These are phyloP conservation scores for Ochlodes sylvanus DNA, from an alignment of 2,888 invertebrate species.

Conservation along the genomic window DNA sequence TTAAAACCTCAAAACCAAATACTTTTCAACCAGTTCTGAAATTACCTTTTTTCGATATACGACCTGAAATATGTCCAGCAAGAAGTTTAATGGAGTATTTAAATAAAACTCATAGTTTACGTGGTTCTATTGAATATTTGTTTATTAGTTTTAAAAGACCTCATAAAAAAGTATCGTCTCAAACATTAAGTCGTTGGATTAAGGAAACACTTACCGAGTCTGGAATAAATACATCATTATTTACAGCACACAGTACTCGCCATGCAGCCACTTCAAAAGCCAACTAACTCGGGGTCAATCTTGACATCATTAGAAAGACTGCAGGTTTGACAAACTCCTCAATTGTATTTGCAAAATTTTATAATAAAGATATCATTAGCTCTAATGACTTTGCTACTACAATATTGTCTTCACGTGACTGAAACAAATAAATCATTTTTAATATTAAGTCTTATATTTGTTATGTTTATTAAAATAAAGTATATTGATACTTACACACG, in stretches of 20 bases:
- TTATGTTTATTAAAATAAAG: too few species aligned
- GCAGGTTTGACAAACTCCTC: slow-evolving; percentile 8
- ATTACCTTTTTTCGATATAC: slow-evolving; percentile 34
- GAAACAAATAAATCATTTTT: neutral
- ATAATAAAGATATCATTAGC: slow-evolving; percentile 19
- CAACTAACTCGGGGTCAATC: neutral
- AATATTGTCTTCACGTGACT: neutral
- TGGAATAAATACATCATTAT: slow-evolving; percentile 16
- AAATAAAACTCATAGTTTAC: slow-evolving; percentile 1
- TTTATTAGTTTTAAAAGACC: slow-evolving; percentile 8
- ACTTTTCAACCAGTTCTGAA: neutral
- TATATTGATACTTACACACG: too few species aligned
- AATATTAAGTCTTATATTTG: too few species aligned
- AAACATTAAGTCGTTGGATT: slow-evolving; percentile 24
- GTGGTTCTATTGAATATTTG: slow-evolving; percentile 9
- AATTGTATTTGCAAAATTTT: slow-evolving; percentile 18
- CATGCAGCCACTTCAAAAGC: slow-evolving; percentile 21
- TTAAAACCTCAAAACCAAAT: slow-evolving; percentile 22
- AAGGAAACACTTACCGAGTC: neutral
- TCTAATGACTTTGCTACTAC: slow-evolving; percentile 2
- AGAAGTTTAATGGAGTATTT: slow-evolving; percentile 27
- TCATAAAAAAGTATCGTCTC: neutral
- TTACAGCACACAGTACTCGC: slow-evolving; percentile 21
- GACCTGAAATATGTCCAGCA: slow-evolving; percentile 38
- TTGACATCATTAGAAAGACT: neutral